Conservation (phyloP, 2,888 invertebrate species). For the Folsomia manolachei region DNA sequence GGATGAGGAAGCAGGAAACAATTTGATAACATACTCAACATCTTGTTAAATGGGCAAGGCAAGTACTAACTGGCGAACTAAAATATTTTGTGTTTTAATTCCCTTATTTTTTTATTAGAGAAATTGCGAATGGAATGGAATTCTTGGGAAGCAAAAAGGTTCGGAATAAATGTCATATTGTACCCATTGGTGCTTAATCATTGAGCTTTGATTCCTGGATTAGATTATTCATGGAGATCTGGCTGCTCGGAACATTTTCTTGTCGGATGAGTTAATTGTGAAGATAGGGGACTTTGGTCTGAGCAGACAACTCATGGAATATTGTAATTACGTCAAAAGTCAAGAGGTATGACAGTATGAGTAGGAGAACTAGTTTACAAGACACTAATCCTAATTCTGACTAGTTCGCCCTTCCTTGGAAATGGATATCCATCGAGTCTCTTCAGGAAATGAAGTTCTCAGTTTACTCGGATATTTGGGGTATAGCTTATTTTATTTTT, state of each 20-base stretch:
- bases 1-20: not conserved
- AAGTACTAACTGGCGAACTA: too few relatives aligned
- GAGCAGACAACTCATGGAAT: constrained; percentile 29
- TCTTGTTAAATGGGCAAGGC: not conserved
- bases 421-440: constrained; percentile 47
- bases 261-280: constrained; percentile 19
- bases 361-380: too few relatives aligned
- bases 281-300: constrained; percentile 42
- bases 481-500: constrained; percentile 47
- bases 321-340: constrained; percentile 28
- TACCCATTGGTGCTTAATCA: not conserved
- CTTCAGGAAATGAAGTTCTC: constrained; percentile 50
- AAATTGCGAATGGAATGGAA: constrained; percentile 42
- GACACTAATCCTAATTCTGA: not conserved
- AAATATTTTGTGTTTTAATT: too few relatives aligned
- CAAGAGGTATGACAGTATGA: not conserved
- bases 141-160: constrained; percentile 42
- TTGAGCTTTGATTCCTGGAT: not conserved
- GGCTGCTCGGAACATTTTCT: constrained; percentile 32
- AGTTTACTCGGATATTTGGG: constrained; percentile 53
- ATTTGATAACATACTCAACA: not conserved
- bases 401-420: constrained; percentile 49
- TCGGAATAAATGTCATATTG: not conserved
- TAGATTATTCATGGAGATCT: constrained; percentile 41
- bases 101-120: too few relatives aligned